phyloP scores from a whole-genome alignment of 2,113 vertebrate species.

The Lanius collurio region DNA sequence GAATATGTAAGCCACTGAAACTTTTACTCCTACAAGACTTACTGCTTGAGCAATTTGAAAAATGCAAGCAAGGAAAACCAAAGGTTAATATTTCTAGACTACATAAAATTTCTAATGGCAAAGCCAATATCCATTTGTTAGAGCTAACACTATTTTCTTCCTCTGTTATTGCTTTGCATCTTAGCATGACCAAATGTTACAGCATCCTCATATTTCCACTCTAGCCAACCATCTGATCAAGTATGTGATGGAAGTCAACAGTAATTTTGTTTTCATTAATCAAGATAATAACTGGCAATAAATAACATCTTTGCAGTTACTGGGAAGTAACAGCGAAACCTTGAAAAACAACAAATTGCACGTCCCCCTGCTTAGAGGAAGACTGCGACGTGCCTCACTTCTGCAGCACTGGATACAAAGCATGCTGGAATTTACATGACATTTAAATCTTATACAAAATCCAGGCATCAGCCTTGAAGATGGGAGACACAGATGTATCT shows the following conservation, averaged over 20 bases:
- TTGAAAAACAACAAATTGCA: not conserved
- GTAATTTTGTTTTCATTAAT: slow-evolving; percentile 13
- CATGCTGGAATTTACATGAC: not conserved
- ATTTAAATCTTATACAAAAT: not conserved
- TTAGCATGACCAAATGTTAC: not conserved
- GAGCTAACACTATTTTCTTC: not conserved
- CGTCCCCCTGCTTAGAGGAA: not conserved
- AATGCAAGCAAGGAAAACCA: not conserved
- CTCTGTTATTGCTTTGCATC: not conserved
- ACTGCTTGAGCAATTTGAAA: not conserved
- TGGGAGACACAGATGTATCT: not conserved
- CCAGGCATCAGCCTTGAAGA: not conserved
- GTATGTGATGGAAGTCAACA: not conserved
- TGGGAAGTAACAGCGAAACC: not conserved
- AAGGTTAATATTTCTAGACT: not conserved
- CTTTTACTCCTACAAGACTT: not conserved
- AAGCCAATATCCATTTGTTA: not conserved
- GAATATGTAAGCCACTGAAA: not conserved
- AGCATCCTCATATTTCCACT: not conserved
- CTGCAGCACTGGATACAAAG: not conserved
- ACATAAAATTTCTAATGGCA: not conserved
- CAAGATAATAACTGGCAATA: not conserved
- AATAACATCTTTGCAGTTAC: not conserved
- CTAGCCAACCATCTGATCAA: not conserved
- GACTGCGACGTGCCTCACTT: not conserved